phyloP scores from a whole-genome alignment of 1,140 invertebrate species.

The Eulimnadia texana region DNA sequence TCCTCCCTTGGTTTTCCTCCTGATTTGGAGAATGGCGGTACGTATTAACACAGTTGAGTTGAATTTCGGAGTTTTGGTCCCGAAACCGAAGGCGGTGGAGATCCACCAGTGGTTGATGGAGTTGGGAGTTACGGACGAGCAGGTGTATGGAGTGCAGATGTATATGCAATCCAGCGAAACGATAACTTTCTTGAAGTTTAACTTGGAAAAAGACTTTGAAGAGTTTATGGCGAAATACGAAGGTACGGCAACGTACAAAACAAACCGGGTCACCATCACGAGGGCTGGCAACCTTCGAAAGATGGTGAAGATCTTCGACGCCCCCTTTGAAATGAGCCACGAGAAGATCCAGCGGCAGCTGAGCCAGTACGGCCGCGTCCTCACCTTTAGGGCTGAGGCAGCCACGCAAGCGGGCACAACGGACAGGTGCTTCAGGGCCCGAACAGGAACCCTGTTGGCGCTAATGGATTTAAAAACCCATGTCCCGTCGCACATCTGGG shows the following conservation, averaged over 20 bases:
- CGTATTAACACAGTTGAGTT: neutral
- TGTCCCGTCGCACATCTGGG: neutral
- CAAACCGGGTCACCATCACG: neutral
- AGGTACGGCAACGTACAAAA: neutral
- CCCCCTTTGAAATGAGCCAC: neutral
- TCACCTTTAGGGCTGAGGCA: neutral
- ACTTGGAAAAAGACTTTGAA: neutral
- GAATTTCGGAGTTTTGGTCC: neutral
- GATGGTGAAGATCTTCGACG: neutral
- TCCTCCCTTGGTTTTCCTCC: too few relatives aligned
- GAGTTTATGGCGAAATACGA: neutral
- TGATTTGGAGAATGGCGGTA: neutral
- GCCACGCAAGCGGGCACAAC: neutral
- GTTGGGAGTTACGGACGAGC: neutral
- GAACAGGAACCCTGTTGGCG: neutral
- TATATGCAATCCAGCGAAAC: neutral
- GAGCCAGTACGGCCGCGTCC: neutral
- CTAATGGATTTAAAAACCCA: neutral
- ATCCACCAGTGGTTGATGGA: neutral
- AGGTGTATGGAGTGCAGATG: neutral
- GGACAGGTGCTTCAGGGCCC: neutral
- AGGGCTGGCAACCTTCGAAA: neutral
- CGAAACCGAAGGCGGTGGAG: neutral
- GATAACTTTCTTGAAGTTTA: neutral
- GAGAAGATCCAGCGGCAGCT: neutral